These are phyloP conservation scores for Periphyllus acericola DNA, from an alignment of 2,888 invertebrate genomes.

Conservation along the genomic window DNA sequence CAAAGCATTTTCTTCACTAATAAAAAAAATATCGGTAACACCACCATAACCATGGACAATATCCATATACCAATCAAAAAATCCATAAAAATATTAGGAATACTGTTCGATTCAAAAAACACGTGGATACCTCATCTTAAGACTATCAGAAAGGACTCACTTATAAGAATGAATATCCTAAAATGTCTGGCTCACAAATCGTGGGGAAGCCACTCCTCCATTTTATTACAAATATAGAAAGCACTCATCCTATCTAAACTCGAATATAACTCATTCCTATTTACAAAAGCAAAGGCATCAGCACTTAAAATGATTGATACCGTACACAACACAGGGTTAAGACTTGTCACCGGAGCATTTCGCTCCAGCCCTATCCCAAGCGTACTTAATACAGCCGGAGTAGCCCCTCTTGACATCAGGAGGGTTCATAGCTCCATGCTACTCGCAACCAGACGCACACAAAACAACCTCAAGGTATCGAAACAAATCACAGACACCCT, in stretches of 20 bases:
- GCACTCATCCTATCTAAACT: neutral
- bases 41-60: neutral
- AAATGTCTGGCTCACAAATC: neutral
- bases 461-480: too few species aligned
- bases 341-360: conserved; percentile 10
- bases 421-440: too few species aligned
- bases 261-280: neutral
- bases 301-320: conserved; percentile 10
- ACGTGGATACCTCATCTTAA: neutral
- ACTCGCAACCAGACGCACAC: too few species aligned
- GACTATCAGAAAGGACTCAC: neutral
- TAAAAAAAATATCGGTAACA: conserved; percentile 15
- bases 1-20: too few species aligned
- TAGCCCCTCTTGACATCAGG: neutral
- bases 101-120: conserved; percentile 16
- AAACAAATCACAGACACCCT: too few species aligned
- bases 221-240: conserved; percentile 4
- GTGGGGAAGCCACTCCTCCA: neutral
- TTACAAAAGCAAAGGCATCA: conserved; percentile 1
- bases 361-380: neutral
- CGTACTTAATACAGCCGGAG: neutral
- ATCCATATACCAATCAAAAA: neutral
- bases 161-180: neutral
- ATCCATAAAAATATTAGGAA: conserved; percentile 3
- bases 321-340: conserved; percentile 26